Evolutionary conservation across 2,888 invertebrate genomes (phyloP).

Genomic region (Metallyticus violacea): DNA sequence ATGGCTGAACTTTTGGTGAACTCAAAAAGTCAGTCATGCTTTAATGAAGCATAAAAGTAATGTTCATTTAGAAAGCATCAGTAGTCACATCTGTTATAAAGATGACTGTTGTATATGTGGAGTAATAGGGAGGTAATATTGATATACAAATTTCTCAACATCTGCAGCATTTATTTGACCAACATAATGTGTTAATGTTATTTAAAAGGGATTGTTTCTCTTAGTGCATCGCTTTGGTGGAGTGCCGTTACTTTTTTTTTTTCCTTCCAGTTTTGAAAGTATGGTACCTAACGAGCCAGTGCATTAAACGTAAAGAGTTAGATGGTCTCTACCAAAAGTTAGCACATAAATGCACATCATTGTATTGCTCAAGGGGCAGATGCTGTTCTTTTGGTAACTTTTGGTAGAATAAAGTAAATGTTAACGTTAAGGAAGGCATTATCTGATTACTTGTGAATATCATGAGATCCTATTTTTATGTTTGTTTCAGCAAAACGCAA

Average conservation of each 20-base stretch:
- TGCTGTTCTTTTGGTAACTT: neutral
- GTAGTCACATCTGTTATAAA: neutral
- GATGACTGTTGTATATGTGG: neutral
- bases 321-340: neutral
- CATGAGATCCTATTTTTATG: neutral
- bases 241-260: conserved; percentile 6
- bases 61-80: neutral
- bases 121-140: neutral
- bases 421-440: neutral
- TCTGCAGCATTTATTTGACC: conserved; percentile 1
- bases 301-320: neutral
- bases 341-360: neutral
- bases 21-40: neutral
- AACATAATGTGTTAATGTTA: neutral
- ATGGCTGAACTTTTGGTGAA: neutral
- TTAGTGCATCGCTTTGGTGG: conserved; percentile 14
- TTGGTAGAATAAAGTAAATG: neutral
- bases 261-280: neutral
- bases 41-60: neutral
- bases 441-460: conserved; percentile 1
- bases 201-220: neutral
- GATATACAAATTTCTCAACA: neutral
- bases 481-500: neutral
- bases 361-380: neutral
- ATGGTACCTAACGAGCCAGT: neutral